phyloP scores from a whole-genome alignment of 2,888 invertebrate genomes.

The Erynnis tages region DNA sequence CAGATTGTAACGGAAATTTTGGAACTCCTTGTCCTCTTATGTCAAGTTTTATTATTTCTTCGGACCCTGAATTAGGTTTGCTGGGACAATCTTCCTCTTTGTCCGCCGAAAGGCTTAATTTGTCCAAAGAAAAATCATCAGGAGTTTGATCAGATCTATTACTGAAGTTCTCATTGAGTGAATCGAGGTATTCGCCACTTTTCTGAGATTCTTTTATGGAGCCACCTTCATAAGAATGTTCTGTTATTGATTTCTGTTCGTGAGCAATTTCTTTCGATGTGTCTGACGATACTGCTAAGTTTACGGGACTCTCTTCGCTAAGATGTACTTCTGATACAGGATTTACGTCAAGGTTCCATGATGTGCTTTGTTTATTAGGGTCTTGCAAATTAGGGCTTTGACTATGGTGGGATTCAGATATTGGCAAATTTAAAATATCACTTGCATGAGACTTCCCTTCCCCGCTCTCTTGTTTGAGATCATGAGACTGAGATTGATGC shows the following conservation, averaged over 20 bases:
- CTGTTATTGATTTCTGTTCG: conserved; percentile 40
- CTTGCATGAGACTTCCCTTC: conserved; percentile 41
- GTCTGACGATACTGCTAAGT: conserved; percentile 60
- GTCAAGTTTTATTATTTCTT: conserved; percentile 75
- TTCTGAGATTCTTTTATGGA: conserved; percentile 49
- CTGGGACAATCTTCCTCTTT: conserved; percentile 42
- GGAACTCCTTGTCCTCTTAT: conserved; percentile 69
- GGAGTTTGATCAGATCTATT: conserved; percentile 39
- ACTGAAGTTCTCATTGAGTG: conserved; percentile 60
- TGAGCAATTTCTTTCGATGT: conserved; percentile 52
- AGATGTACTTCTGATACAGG: conserved; percentile 57
- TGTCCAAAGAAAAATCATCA: conserved; percentile 39
- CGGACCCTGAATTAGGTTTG: conserved; percentile 61
- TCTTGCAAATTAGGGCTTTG: conserved; percentile 53
- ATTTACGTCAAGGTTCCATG: conserved; percentile 61
- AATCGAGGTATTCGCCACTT: conserved; percentile 61
- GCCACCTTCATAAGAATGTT: conserved; percentile 34
- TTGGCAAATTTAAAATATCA: conserved; percentile 44
- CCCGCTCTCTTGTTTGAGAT: conserved; percentile 44
- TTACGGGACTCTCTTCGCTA: conserved; percentile 71
- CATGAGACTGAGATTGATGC: conserved; percentile 39
- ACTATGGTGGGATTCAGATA: conserved; percentile 45
- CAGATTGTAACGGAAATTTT: conserved; percentile 56
- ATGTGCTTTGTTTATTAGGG: conserved; percentile 53
- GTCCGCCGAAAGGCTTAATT: conserved; percentile 39